Percentiles rank a stretch among this genome's conserved stretches.
phyloP scores from a whole-genome alignment of 2,797 vertebrate genomes.

The Pseudochromis fuscus region DNA sequence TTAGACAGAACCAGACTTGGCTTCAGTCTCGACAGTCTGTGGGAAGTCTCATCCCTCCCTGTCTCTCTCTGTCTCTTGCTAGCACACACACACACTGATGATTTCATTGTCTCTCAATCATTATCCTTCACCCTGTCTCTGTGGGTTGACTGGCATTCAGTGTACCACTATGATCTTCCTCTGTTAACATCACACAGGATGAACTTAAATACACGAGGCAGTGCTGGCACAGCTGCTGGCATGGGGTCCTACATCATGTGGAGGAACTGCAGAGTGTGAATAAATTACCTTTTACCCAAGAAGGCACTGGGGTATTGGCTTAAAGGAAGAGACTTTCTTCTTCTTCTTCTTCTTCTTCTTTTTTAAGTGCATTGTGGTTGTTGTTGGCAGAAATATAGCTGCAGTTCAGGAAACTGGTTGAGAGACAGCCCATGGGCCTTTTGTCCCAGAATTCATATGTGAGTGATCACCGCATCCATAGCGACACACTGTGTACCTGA shows the following conservation, averaged over 20 bases:
- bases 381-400: conserved; percentile 59
- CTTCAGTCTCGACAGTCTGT: conserved; percentile 48
- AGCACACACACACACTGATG: not conserved
- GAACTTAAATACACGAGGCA: conserved; percentile 61
- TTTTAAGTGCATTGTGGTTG: conserved; percentile 38
- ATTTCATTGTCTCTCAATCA: conserved; percentile 37
- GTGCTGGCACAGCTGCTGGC: conserved; percentile 52
- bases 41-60: conserved; percentile 27
- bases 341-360: conserved; percentile 9
- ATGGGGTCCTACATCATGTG: conserved; percentile 57
- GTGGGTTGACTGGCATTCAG: conserved; percentile 63
- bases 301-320: conserved; percentile 38
- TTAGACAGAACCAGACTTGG: conserved; percentile 66
- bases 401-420: conserved; percentile 46
- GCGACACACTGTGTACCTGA: conserved; percentile 77
- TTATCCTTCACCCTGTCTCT: conserved; percentile 39
- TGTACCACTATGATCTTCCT: conserved; percentile 55
- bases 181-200: conserved; percentile 73
- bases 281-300: conserved; percentile 62
- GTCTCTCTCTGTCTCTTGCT: conserved; percentile 1
- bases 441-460: conserved; percentile 76
- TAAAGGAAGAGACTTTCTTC: conserved; percentile 10
- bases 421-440: conserved; percentile 64
- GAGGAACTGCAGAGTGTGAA: conserved; percentile 54
- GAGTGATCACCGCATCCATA: conserved; percentile 78